phyloP scores from a whole-genome alignment of 2,113 vertebrate genomes.

The Tupaia chinensis region DNA sequence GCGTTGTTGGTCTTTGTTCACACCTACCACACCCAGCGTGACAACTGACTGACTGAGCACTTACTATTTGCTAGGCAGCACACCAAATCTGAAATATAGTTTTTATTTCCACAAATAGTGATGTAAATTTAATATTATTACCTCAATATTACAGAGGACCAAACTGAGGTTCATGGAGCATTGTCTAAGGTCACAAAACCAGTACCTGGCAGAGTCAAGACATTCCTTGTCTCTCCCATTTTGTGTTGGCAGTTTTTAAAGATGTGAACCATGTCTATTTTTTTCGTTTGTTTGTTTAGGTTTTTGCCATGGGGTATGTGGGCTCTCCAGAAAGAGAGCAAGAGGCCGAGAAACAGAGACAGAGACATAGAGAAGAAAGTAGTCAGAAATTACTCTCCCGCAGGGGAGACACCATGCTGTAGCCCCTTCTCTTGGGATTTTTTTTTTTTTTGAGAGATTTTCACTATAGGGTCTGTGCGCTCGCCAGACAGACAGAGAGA shows the following conservation, averaged over 20 bases:
- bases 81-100: background rate
- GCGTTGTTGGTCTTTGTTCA: accelerated
- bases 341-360: too few relatives aligned
- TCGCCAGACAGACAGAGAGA: too few relatives aligned
- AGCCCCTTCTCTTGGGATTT: too few relatives aligned
- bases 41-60: too few relatives aligned
- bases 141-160: background rate
- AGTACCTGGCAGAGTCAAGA: background rate
- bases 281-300: too few relatives aligned
- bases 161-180: background rate
- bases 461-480: too few relatives aligned
- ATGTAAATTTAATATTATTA: background rate
- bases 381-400: too few relatives aligned
- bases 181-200: background rate
- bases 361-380: too few relatives aligned
- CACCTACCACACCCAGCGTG: accelerated
- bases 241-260: background rate
- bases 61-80: background rate
- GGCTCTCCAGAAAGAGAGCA: too few relatives aligned
- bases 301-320: too few relatives aligned
- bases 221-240: background rate
- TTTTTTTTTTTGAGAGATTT: too few relatives aligned
- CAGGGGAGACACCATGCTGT: too few relatives aligned
- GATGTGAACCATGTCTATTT: background rate
- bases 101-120: background rate